Base-by-base conservation (phyloP, 30 jellyfish, hydroid and myxozoan genomes). In the Aurelia aurita region DNA sequence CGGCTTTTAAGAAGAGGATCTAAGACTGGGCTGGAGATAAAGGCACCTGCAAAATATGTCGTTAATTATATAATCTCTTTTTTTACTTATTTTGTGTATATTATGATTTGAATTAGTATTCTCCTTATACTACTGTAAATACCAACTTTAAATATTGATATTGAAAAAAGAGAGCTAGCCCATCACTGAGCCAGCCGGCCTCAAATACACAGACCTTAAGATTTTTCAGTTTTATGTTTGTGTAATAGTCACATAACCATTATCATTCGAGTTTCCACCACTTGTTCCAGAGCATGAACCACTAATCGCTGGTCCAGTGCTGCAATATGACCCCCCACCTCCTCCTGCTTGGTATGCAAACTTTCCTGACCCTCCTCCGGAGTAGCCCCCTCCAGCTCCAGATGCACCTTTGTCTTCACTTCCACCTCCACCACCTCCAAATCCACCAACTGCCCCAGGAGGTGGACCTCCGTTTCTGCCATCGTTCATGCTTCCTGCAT, bases 401-500 rank as follows among this genome's bases (percentile, higher is more conserved):
- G 91, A 81, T 27, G 91, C 91, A 25, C 91, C 91, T 43, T 68
- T 68, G 22, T 81, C 91, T 35, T 81, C 91, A 66, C 79, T 0
- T 0, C 91, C 85, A 4, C 91, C 85, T 16, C 90, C 91, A 16
- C 84, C 91, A 3, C 91, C 91, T 18, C 91, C 91, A 68, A 68
- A 81, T n/a, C 91, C 91, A 26, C 91, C 91, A 51, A 68, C 91
- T 0, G 91, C 91, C 14, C 91, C 91, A 16, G 91, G 91, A 16
- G 91, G 78, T 18, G 91, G 91, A 14, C 91, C 91, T 21, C 91
- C 91, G 43, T 81, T 68, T 7, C 45, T 66, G 3, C 91, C 91
- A 15, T 83, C 58, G 43, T 81, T 81, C 91, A 81, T 81, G 2
- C 19, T 20, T 3, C 91, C 91, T 46, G 91, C 91, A 1, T 18